phyloP scores from a whole-genome alignment of 2,113 vertebrate genomes.

The Heptranchias perlo region DNA sequence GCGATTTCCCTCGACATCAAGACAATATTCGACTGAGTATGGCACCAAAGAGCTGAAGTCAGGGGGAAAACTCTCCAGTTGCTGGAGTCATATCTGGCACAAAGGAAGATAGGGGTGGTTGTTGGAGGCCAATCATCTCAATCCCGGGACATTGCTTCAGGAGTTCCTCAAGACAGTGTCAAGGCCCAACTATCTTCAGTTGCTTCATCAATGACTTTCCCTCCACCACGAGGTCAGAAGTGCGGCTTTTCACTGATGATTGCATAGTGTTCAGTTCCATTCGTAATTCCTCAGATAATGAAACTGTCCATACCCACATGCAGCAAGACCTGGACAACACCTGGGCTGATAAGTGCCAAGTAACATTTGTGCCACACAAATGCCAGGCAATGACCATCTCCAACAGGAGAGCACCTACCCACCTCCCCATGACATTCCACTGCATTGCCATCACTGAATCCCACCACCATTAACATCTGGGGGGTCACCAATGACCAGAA shows the following conservation, averaged over 20 bases:
- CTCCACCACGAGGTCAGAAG: neutral
- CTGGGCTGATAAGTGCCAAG: neutral
- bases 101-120: neutral
- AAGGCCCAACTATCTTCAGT: neutral
- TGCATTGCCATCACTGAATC: neutral
- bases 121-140: neutral
- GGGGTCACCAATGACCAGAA: too few species aligned
- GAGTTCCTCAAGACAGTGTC: neutral
- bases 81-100: neutral
- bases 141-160: neutral
- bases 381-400: neutral
- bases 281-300: neutral
- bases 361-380: neutral
- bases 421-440: too few species aligned
- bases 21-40: neutral
- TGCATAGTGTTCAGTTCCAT: neutral
- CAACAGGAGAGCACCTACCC: neutral
- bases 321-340: neutral
- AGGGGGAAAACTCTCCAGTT: neutral
- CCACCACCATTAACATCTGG: neutral
- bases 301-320: neutral
- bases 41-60: neutral
- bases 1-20: neutral
- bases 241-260: neutral
- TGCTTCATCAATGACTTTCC: neutral